phyloP scores from a whole-genome alignment of 1,140 invertebrate species.

The Alviniconcha marisindica region DNA sequence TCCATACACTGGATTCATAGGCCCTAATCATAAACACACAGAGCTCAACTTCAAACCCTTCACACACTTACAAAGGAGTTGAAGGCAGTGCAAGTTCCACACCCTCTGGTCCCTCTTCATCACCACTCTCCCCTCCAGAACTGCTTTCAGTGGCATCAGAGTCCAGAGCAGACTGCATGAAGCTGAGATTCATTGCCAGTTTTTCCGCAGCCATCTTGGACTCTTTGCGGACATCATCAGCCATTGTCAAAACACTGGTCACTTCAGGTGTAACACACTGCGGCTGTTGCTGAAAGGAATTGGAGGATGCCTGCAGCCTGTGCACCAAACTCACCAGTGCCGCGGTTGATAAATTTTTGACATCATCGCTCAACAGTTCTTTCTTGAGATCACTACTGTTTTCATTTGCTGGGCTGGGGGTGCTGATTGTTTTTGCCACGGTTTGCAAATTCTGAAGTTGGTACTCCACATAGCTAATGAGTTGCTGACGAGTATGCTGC shows the following conservation, averaged over 20 bases:
- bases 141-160: constrained; percentile 95
- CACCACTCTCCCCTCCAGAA: constrained; percentile 94
- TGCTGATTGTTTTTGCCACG: constrained; percentile 60
- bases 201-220: constrained; percentile 78
- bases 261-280: constrained; percentile 46
- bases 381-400: constrained; percentile 63
- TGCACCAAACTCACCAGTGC: constrained; percentile 79
- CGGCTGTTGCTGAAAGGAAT: constrained; percentile 39
- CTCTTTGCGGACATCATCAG: constrained; percentile 64
- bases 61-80: constrained; percentile 63
- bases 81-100: constrained; percentile 36
- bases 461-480: constrained; percentile 84
- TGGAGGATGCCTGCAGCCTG: constrained; percentile 75
- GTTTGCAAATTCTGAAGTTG: constrained; percentile 78
- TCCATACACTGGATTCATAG: too few relatives aligned
- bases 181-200: constrained; percentile 82
- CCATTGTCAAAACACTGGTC: constrained; percentile 65
- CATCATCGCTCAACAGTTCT: constrained; percentile 75
- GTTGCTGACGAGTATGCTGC: constrained; percentile 85
- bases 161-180: constrained; percentile 86
- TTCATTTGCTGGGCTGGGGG: background rate
- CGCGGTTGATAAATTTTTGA: constrained; percentile 77
- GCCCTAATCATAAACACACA: too few relatives aligned
- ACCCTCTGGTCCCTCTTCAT: constrained; percentile 82
- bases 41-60: too few relatives aligned